Conservation (phyloP, 2,888 invertebrate genomes). For the Sclerodermus sp. region DNA sequence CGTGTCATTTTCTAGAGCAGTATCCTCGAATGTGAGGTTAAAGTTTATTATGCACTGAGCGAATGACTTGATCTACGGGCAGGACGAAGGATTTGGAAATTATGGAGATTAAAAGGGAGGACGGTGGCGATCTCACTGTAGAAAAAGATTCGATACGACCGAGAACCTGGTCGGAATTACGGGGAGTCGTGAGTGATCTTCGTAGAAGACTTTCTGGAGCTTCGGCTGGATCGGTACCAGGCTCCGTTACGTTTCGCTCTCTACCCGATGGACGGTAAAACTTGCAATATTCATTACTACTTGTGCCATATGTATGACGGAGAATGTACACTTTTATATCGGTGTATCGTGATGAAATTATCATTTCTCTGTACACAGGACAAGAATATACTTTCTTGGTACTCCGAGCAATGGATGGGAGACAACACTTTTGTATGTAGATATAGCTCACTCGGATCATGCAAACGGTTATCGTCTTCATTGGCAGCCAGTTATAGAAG, state of each 20-base stretch:
- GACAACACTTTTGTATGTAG: slow-evolving; percentile 83
- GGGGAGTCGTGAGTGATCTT: slow-evolving; percentile 78
- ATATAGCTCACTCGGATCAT: slow-evolving; percentile 70
- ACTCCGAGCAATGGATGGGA: slow-evolving; percentile 88
- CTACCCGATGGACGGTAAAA: slow-evolving; percentile 68
- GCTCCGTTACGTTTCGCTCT: slow-evolving; percentile 78
- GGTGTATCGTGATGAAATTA: too few species aligned
- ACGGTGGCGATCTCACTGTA: slow-evolving; percentile 25
- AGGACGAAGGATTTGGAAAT: too few species aligned
- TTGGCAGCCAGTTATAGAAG: slow-evolving; percentile 83
- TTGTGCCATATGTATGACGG: background rate
- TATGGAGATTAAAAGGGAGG: slow-evolving; percentile 7
- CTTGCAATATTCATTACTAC: background rate
- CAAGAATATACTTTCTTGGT: slow-evolving; percentile 86
- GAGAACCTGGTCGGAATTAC: slow-evolving; percentile 77
- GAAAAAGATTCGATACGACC: slow-evolving; percentile 14
- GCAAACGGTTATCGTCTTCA: slow-evolving; percentile 66
- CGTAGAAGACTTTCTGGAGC: slow-evolving; percentile 76
- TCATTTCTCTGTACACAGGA: slow-evolving; percentile 55
- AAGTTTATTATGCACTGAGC: slow-evolving; percentile 1
- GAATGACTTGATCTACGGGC: slow-evolving; percentile 13
- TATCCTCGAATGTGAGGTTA: background rate
- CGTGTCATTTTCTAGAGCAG: background rate
- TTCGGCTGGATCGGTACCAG: slow-evolving; percentile 77
- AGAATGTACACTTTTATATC: background rate